Percentiles rank a stretch among this genome's conserved stretches.
Evolutionary conservation across 2,888 invertebrate species (phyloP).

Genomic region (Mythimna pallens): DNA sequence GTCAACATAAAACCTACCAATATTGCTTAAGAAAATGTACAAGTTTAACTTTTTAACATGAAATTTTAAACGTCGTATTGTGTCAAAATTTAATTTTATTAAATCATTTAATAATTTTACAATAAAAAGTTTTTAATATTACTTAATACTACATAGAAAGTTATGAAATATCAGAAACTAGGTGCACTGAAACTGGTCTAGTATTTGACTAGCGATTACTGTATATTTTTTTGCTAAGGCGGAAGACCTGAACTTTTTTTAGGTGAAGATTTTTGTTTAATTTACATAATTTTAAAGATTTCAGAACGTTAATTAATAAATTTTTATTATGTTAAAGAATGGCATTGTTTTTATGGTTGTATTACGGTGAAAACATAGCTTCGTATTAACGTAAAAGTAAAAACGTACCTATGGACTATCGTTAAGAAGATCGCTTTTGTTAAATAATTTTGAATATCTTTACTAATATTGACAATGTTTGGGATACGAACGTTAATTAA

Average conservation of each 20-base stretch:
- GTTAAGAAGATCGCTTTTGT: neutral
- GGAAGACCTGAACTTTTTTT: neutral
- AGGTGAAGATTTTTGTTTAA: neutral
- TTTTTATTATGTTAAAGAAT: neutral
- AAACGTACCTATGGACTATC: neutral
- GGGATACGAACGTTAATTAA: neutral
- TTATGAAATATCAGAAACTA: too few relatives aligned
- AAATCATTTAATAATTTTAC: too few relatives aligned
- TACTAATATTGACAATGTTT: neutral
- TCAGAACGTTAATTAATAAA: neutral
- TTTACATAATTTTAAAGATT: neutral
- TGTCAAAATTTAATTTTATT: too few relatives aligned
- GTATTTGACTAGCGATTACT: too few relatives aligned
- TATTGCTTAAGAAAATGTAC: too few relatives aligned
- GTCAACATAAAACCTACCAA: neutral
- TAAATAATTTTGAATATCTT: neutral
- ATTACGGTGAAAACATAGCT: neutral
- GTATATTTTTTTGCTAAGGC: too few relatives aligned
- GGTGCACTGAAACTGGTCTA: too few relatives aligned
- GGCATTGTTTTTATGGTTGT: neutral
- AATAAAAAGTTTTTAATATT: too few relatives aligned
- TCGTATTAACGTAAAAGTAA: neutral
- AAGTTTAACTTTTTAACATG: too few relatives aligned
- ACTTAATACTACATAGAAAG: too few relatives aligned
- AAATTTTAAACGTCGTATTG: too few relatives aligned